These are phyloP conservation scores for Drosophila rhopaloa DNA, from an alignment of 1,140 invertebrate species.

Conservation along the genomic window DNA sequence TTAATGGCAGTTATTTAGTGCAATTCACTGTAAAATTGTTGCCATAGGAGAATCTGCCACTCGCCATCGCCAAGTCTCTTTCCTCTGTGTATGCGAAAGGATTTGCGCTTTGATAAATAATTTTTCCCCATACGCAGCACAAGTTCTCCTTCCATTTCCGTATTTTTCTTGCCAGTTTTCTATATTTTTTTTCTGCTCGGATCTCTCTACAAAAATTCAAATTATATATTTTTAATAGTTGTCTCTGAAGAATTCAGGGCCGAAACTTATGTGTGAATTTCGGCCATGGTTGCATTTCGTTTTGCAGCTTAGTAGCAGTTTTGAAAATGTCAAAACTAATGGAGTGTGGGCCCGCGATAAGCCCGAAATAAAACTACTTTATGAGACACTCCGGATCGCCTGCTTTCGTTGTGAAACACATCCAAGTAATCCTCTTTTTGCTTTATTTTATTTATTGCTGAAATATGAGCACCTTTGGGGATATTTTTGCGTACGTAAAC, in stretches of 20 bases:
- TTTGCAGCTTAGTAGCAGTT: conserved; percentile 13
- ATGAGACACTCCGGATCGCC: conserved; percentile 9
- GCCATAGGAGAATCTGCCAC: conserved; percentile 66
- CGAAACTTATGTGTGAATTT: conserved; percentile 30
- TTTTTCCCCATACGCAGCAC: conserved; percentile 54
- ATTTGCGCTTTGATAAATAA: conserved; percentile 78
- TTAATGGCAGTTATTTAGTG: conserved; percentile 83
- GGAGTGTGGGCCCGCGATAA: conserved; percentile 11
- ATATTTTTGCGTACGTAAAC: not conserved
- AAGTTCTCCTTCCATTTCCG: conserved; percentile 34
- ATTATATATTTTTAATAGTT: conserved; percentile 52
- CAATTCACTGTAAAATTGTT: conserved; percentile 82
- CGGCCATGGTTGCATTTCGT: conserved; percentile 11
- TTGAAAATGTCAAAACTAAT: conserved; percentile 13
- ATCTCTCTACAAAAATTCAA: conserved; percentile 29
- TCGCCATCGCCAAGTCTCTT: conserved; percentile 34
- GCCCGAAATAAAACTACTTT: conserved; percentile 26
- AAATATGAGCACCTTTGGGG: not conserved
- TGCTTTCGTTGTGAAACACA: not conserved
- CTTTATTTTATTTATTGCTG: conserved; percentile 20
- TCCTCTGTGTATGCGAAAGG: conserved; percentile 50
- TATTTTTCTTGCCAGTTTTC: conserved; percentile 43
- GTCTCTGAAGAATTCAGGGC: conserved; percentile 28
- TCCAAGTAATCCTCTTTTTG: conserved; percentile 9
- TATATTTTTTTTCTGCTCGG: conserved; percentile 24